Conservation (phyloP, 2,113 vertebrate genomes). For the Ifrita kowaldi region DNA sequence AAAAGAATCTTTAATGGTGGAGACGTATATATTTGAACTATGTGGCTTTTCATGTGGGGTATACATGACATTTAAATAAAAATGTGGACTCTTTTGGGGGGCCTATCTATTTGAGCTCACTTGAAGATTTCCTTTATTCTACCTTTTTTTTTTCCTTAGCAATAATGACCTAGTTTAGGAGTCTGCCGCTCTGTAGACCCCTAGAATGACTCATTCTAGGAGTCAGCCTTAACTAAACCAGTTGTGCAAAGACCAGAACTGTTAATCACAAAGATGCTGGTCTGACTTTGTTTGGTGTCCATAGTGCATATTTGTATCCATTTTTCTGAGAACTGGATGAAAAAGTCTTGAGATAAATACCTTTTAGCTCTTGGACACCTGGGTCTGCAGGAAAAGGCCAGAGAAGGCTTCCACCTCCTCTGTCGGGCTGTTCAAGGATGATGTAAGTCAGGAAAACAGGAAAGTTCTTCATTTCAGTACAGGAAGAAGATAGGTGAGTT, state of each 20-base stretch:
- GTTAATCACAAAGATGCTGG: neutral
- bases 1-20: slow-evolving; percentile 51
- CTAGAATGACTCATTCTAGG: neutral
- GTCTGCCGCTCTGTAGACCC: neutral
- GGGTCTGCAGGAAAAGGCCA: neutral
- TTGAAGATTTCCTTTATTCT: neutral
- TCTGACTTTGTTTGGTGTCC: neutral
- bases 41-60: slow-evolving; percentile 49
- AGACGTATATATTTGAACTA: slow-evolving; percentile 49
- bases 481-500: neutral
- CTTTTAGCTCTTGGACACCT: neutral
- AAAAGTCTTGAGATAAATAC: neutral
- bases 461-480: neutral
- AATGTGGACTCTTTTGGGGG: neutral
- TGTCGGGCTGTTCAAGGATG: neutral
- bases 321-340: neutral
- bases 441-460: neutral
- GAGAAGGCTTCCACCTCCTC: neutral
- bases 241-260: neutral
- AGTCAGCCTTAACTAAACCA: neutral
- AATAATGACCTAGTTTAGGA: slow-evolving; percentile 23
- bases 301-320: neutral
- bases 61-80: slow-evolving; percentile 65
- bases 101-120: neutral
- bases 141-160: neutral